Base-by-base conservation (phyloP, 2,113 vertebrate species). In the Octodon degus region DNA sequence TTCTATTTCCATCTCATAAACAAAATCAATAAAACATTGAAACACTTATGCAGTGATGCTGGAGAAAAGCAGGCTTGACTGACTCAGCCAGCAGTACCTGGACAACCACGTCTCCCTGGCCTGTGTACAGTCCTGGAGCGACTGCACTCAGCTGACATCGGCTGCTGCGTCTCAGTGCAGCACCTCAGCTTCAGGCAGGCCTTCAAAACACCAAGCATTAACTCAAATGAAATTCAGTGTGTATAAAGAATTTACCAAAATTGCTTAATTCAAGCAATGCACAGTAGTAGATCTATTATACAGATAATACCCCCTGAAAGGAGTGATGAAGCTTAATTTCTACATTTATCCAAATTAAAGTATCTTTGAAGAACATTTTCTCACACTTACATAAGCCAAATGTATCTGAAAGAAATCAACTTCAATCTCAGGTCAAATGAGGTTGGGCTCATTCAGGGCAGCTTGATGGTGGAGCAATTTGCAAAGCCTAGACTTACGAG, bases 401-500 rank as follows among this genome's bases (percentile, higher is more conserved):
- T 53, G 17, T 79, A 12, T 87, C 47, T 91, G 79, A 96, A 96
- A 93, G 77, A 97, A 97, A 97, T 58, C 67, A 79, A 85, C 81
- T 95, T 96, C 62, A 92, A 50, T 95, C 65, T 77, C 53, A 90
- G 91, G 53, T 97, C 55, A 85, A 87, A 93, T 76, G 34, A 96
- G 74, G 8, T 47, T 95, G 86, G 62, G 9, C 17, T 91, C 70
- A 93, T 86, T 94, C 74, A 55, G n/a, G 53, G 40, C 83, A 16
- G 67, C 63, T 86, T 91, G 63, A 60, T 85, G 43, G 19, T 55
- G 89, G 68, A 86, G 55, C 87, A 92, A 93, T 97, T 93, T 95
- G 37, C 81, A 93, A 95, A 89, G 74, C 76, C 86, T 95, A 79
- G 65, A 95, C 87, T 87, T 96, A 97, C 90, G 96, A 90, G 91